Base-by-base conservation (phyloP, 2,113 vertebrate species). In the Zingel zingel region DNA sequence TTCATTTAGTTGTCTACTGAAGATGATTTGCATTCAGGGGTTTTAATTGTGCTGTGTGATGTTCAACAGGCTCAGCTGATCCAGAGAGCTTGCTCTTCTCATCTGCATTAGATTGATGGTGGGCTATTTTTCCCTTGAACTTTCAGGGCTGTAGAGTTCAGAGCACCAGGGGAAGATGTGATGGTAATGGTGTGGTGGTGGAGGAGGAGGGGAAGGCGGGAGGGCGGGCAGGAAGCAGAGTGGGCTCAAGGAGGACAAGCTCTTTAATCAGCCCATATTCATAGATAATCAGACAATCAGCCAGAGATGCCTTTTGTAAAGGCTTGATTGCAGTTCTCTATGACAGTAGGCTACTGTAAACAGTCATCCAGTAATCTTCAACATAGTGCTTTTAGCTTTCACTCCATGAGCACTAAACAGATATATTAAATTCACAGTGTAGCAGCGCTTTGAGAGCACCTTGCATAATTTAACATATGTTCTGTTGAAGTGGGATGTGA, bases 11-110 rank as follows among this genome's bases (percentile, higher is more conserved):
- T 81, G 79, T 75, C 83, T 72, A 51, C 85, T 83, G 87, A 87
- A 89, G 84, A 89, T 90, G 80, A 93, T 91, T 93, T 91, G 91
- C 88, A 91, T 92, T 92, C 83, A 78, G 86, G 82, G 77, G 43
- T 87, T 91, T 92, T 92, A 90, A 91, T 92, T 89, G 82, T 85
- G 85, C 73, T 13, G 72, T 90, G 89, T 93, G 91, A 92, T 91
- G 88, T 92, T 88, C 88, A 87, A 91, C 91, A 90, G 90, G 87
- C 82, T 79, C 79, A 92, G 86, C 91, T 86, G 89, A 89, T 88
- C 61, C 64, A 84, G 68, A 78, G 82, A 85, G 81, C 74, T 69
- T 11, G 71, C 77, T 77, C 70, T 50, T 71, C 83, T 92, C 88
- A 93, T 93, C 88, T 92, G 88, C 92, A 87, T 89, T 59, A 79